Percentiles rank a stretch among this genome's conserved stretches.
These are phyloP conservation scores for Albula glossodonta DNA, from an alignment of 2,113 vertebrate genomes.

Conservation along the genomic window DNA sequence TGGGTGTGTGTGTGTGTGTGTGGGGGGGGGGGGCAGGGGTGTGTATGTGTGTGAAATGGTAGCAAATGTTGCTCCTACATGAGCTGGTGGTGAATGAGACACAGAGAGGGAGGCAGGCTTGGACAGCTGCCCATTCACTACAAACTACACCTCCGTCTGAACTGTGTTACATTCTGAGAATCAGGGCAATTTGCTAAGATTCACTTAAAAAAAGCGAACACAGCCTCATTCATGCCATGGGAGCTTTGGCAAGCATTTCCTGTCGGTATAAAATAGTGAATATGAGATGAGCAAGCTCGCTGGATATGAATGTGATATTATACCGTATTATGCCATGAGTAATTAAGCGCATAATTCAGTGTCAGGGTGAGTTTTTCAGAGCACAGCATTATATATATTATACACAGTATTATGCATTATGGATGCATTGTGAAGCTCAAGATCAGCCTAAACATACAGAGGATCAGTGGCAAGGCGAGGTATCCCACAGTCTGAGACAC, in stretches of 20 bases:
- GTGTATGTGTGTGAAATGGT: no score
- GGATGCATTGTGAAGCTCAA: no score
- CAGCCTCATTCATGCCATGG: not conserved
- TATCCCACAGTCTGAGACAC: no score
- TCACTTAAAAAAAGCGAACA: not conserved
- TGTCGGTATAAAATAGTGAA: not conserved
- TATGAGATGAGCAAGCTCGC: not conserved
- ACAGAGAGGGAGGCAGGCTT: not conserved
- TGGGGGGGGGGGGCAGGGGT: no score
- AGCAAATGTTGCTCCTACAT: no score
- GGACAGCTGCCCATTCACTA: not conserved
- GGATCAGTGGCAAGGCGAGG: not conserved
- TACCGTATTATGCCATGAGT: not conserved
- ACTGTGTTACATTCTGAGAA: not conserved
- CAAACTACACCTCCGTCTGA: not conserved
- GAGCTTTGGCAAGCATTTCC: not conserved
- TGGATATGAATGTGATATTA: not conserved
- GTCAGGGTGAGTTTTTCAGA: not conserved
- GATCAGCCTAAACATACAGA: not conserved
- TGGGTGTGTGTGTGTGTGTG: no score
- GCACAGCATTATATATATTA: not conserved
- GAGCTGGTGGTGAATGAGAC: not conserved
- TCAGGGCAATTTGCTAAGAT: not conserved
- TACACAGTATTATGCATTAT: no score
- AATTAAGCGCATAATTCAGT: not conserved